These are phyloP conservation scores for Rhopalosiphum nymphaeae DNA, from an alignment of 2,888 invertebrate genomes.

Conservation along the genomic window DNA sequence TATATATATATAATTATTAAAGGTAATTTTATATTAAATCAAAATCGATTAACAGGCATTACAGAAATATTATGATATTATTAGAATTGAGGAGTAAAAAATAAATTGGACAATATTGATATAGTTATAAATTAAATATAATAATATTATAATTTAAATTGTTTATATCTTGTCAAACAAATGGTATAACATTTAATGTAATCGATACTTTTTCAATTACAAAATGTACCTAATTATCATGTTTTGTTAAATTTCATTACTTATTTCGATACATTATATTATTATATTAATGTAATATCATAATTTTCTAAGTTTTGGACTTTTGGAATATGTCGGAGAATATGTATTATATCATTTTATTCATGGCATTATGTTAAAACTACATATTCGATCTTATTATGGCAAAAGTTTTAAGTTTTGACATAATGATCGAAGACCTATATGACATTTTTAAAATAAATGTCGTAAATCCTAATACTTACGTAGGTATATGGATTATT, in stretches of 20 bases:
- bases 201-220: neutral
- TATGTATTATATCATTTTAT: neutral
- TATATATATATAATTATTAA: neutral
- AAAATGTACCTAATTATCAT: neutral
- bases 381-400: neutral
- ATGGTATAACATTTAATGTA: neutral
- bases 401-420: constrained; percentile 9
- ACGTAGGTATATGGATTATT: neutral
- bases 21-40: neutral
- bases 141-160: neutral
- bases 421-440: constrained; percentile 6
- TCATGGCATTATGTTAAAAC: neutral
- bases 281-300: neutral
- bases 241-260: neutral
- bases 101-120: neutral
- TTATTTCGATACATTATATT: neutral
- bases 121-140: neutral
- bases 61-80: neutral
- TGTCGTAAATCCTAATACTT: neutral
- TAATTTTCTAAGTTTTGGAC: neutral
- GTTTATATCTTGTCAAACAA: neutral
- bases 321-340: no score
- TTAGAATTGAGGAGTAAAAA: neutral
- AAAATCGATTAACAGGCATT: neutral
- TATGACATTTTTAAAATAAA: neutral